These are phyloP conservation scores for Coreius guichenoti DNA, from an alignment of 2,797 vertebrate species.

Conservation along the genomic window DNA sequence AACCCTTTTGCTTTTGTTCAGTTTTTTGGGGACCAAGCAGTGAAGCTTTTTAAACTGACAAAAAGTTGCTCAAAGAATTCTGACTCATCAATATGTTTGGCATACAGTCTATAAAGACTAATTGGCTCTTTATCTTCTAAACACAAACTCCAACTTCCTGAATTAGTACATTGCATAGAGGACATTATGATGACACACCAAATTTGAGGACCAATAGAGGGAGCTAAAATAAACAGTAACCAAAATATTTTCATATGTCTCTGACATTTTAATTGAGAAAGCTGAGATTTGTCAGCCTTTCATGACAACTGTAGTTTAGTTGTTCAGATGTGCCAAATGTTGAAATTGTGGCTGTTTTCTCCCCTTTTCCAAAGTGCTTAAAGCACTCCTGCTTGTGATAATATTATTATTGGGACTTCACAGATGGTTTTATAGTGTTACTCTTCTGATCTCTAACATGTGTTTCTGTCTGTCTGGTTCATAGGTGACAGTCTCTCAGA, in stretches of 20 bases:
- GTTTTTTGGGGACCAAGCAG: not conserved
- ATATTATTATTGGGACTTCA: constrained; percentile 51
- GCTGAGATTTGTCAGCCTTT: not conserved
- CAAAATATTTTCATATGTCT: not conserved
- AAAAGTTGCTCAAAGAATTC: not conserved
- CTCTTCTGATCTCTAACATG: not conserved
- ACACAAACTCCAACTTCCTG: not conserved
- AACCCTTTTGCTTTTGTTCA: not conserved
- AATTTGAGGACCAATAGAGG: too few relatives aligned
- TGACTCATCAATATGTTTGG: not conserved
- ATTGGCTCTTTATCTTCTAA: not conserved
- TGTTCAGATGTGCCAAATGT: too few relatives aligned
- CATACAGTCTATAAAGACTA: not conserved
- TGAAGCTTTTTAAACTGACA: not conserved
- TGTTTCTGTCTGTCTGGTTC: not conserved
- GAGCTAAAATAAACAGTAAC: too few relatives aligned
- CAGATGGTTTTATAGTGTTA: not conserved
- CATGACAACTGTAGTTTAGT: too few relatives aligned
- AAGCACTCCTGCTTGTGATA: too few relatives aligned
- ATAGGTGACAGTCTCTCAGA: constrained; percentile 62
- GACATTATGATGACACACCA: too few relatives aligned
- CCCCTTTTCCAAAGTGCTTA: too few relatives aligned
- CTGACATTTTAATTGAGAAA: not conserved
- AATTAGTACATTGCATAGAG: too few relatives aligned
- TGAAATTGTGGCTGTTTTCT: not conserved